Evolutionary conservation across 2,888 invertebrate genomes (phyloP).

Genomic region (Magallana nippona): DNA sequence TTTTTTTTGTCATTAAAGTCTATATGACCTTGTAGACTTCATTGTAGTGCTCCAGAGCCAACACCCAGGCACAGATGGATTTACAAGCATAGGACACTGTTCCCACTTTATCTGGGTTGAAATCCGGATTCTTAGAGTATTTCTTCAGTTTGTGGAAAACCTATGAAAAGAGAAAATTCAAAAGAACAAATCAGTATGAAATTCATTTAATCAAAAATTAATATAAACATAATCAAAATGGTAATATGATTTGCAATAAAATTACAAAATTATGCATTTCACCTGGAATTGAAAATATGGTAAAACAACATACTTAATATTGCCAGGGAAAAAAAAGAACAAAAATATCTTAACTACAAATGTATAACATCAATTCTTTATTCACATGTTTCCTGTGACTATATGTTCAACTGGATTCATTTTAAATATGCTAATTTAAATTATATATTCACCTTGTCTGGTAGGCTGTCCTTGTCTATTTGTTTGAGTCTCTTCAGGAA

Average conservation of each 20-base stretch:
- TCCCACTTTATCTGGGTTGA: slow-evolving; percentile 78
- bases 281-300: no score
- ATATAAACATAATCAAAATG: no score
- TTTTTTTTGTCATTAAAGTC: no score
- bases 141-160: slow-evolving; percentile 76
- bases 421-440: not conserved
- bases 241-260: no score
- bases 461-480: slow-evolving; percentile 77
- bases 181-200: slow-evolving; percentile 27
- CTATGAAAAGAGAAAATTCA: slow-evolving; percentile 54
- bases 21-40: slow-evolving; percentile 77
- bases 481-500: slow-evolving; percentile 77
- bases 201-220: not conserved
- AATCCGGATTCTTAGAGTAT: slow-evolving; percentile 77
- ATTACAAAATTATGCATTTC: no score
- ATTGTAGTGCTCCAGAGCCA: slow-evolving; percentile 79
- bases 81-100: slow-evolving; percentile 78
- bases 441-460: slow-evolving; percentile 72
- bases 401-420: not conserved
- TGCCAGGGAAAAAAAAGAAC: no score
- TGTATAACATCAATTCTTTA: no score
- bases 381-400: not conserved
- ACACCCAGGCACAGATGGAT: slow-evolving; percentile 80
- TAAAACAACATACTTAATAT: no score
- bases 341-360: no score